Conservation (phyloP, 2,113 vertebrate species). For the Psittacus erithacus region DNA sequence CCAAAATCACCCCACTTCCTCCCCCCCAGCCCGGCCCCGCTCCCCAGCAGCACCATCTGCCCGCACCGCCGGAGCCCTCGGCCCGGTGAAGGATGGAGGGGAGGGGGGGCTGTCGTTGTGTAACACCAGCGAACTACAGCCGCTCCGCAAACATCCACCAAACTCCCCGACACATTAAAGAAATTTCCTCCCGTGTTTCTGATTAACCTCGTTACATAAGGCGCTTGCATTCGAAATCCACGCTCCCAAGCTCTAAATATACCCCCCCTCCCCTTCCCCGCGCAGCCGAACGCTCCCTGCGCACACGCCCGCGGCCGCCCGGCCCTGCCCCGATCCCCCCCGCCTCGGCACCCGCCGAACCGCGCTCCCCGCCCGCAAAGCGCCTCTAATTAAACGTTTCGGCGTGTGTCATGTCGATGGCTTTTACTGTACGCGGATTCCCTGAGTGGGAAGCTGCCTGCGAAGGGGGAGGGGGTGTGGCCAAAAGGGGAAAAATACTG, state of each 20-base stretch:
- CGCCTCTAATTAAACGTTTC: constrained; percentile 72
- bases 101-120: neutral
- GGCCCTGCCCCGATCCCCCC: neutral
- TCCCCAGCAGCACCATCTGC: constrained; percentile 16
- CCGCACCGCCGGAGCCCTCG: constrained; percentile 7
- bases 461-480: constrained; percentile 89
- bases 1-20: constrained; percentile 46
- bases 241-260: constrained; percentile 91
- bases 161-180: constrained; percentile 68
- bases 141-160: constrained; percentile 39
- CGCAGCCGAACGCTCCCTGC: constrained; percentile 63
- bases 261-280: constrained; percentile 47
- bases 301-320: constrained; percentile 33
- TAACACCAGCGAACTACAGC: constrained; percentile 34
- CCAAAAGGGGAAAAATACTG: constrained; percentile 84
- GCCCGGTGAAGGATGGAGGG: neutral
- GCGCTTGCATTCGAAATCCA: constrained; percentile 92
- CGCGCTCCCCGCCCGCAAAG: constrained; percentile 45
- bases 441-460: constrained; percentile 80
- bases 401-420: constrained; percentile 71
- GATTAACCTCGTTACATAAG: constrained; percentile 98
- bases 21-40: neutral
- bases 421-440: constrained; percentile 85
- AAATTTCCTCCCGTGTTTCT: constrained; percentile 86
- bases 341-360: neutral